Conservation (phyloP, 2,888 invertebrate genomes). For the Stenotaenia linearis region DNA sequence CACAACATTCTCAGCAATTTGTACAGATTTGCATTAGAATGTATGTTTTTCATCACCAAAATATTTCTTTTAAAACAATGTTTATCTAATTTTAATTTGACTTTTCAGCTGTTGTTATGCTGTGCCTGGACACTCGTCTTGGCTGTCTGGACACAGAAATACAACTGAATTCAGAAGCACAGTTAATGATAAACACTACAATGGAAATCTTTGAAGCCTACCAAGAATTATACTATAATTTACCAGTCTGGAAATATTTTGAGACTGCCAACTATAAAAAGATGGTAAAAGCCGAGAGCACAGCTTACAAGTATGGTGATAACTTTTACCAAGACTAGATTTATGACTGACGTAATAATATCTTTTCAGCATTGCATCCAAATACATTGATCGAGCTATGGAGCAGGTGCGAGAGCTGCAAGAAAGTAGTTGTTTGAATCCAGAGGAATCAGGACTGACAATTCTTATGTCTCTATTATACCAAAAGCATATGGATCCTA, state of each 20-base stretch:
- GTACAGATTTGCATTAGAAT: constrained; percentile 41
- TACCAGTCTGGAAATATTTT: constrained; percentile 43
- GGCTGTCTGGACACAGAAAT: constrained; percentile 41
- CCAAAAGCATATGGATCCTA: constrained; percentile 35
- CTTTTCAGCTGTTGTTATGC: constrained; percentile 42
- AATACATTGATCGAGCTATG: constrained; percentile 36
- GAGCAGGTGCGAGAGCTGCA: constrained; percentile 11
- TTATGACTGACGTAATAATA: neutral
- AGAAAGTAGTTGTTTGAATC: constrained; percentile 29
- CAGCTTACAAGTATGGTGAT: constrained; percentile 39
- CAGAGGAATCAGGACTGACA: constrained; percentile 33
- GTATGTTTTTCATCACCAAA: constrained; percentile 40
- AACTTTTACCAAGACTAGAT: neutral
- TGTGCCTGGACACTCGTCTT: constrained; percentile 46
- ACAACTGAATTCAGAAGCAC: constrained; percentile 39
- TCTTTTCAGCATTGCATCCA: constrained; percentile 35
- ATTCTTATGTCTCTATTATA: constrained; percentile 38
- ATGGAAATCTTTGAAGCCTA: constrained; percentile 43
- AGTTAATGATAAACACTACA: constrained; percentile 43
- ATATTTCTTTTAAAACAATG: neutral
- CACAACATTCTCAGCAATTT: constrained; percentile 38
- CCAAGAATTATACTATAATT: constrained; percentile 42
- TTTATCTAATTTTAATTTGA: neutral
- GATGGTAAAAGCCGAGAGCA: constrained; percentile 39
- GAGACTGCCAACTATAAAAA: constrained; percentile 39